These are phyloP conservation scores for Paramormyrops hopkinsi DNA, from an alignment of 2,797 vertebrate species.

Conservation along the genomic window DNA sequence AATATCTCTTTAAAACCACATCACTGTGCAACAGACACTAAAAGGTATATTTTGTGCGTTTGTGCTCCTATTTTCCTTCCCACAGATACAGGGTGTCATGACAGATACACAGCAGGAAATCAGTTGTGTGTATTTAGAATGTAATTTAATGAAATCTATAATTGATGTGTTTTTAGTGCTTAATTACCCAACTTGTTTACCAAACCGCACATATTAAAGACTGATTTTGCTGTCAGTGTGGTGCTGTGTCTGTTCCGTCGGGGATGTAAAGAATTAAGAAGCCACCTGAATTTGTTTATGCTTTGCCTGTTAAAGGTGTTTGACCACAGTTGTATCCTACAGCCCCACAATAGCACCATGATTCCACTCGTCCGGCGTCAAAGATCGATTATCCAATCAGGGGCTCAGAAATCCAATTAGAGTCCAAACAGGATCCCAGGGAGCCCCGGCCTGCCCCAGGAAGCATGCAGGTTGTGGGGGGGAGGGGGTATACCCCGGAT, in stretches of 20 bases:
- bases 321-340: neutral
- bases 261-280: neutral
- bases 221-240: neutral
- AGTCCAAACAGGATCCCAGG: neutral
- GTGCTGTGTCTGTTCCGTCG: neutral
- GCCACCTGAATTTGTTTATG: neutral
- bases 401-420: neutral
- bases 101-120: neutral
- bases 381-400: neutral
- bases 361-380: neutral
- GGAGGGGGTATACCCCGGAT: neutral
- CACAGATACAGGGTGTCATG: neutral
- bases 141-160: constrained; percentile 6
- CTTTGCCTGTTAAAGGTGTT: neutral
- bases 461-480: neutral
- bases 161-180: neutral
- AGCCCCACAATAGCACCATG: neutral
- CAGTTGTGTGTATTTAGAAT: neutral
- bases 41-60: neutral
- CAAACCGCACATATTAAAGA: neutral
- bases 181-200: neutral
- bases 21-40: neutral
- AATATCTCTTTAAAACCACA: neutral
- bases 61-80: neutral
- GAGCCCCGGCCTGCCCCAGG: neutral